Conservation (phyloP, 2,797 vertebrate species). For the Meriones psammophilus region DNA sequence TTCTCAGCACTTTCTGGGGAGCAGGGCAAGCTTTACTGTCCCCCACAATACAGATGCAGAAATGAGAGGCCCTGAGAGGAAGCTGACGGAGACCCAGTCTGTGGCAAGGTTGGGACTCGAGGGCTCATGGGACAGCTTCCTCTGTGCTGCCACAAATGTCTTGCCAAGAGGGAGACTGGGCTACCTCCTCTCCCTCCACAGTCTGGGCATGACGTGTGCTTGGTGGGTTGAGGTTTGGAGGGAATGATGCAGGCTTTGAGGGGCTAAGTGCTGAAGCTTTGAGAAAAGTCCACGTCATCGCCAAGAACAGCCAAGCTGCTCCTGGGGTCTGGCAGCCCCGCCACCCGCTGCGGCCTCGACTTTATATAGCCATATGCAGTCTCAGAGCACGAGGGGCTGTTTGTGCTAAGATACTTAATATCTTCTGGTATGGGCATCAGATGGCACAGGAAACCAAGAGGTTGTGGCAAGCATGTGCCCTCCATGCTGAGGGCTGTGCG, state of each 20-base stretch:
- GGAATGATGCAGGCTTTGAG: constrained; percentile 66
- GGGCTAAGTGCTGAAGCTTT: constrained; percentile 17
- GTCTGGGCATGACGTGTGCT: constrained; percentile 38
- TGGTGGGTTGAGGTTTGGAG: constrained; percentile 74
- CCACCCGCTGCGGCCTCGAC: not conserved
- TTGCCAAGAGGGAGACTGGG: not conserved
- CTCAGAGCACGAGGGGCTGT: not conserved
- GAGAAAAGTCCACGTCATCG: constrained; percentile 69
- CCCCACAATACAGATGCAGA: not conserved
- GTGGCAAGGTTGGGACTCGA: not conserved
- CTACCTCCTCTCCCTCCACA: not conserved
- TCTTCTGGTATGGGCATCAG: constrained; percentile 43
- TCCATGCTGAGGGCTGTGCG: not conserved
- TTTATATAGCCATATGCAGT: constrained; percentile 48
- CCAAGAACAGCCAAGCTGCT: constrained; percentile 47
- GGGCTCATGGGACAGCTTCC: not conserved
- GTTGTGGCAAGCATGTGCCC: not conserved
- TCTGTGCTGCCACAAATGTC: not conserved
- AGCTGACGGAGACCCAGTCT: not conserved
- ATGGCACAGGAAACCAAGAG: constrained; percentile 2
- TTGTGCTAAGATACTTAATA: constrained; percentile 33
- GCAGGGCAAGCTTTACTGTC: not conserved
- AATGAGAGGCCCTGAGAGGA: not conserved
- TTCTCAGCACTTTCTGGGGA: not conserved
- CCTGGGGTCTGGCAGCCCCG: constrained; percentile 75